Evolutionary conservation across 2,888 invertebrate genomes (phyloP), one percentile per base, ranked within the genome.

Genomic region (Amblyteles armatorius): DNA sequence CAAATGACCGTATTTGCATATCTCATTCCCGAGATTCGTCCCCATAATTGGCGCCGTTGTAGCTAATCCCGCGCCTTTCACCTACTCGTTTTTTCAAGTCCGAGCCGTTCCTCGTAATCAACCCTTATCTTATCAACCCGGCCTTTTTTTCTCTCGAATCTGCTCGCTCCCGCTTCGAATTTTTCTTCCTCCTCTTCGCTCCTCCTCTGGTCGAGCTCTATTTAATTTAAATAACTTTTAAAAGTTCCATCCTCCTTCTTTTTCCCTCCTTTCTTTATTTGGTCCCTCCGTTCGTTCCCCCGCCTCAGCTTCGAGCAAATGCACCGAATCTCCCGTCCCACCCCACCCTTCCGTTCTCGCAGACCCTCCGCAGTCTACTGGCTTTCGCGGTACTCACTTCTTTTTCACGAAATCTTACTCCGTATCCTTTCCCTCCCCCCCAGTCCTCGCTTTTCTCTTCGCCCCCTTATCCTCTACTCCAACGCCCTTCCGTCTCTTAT

Each of bases 211-310:
- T 82, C 69, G 83, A 87, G 88, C 87, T 89, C 90, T 91, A 90
- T 91, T 91, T 91, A 91, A 92, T 92, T 91, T 90, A 91, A 91
- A 91, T 91, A 92, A 91, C 89, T 92, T 91, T 89, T 87, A 88
- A 89, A 91, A 91, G 88, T 92, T 90, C 83, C 78, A 79, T 79
- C 77, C 68, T 82, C 82, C 48, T 5, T 44, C 52, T 78, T 55
- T 78, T 92, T 90, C 82, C 78, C 74, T 79, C 74, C 68, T 82
- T 82, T 84, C 82, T 73, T 77, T 80, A 82, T 81, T 72, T 60
- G 52, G 71, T 52, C 44, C 65, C 73, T 63, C 72, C 71, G 55
- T 79, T 52, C 76, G n/a, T 63, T 52, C 73, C 81, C 48, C 83
- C 71, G 55, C 81, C 73, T 74, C 83, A 11, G 69, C 79, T 74